Conservation (phyloP, 2,797 vertebrate genomes). For the Thalassophryne amazonica region DNA sequence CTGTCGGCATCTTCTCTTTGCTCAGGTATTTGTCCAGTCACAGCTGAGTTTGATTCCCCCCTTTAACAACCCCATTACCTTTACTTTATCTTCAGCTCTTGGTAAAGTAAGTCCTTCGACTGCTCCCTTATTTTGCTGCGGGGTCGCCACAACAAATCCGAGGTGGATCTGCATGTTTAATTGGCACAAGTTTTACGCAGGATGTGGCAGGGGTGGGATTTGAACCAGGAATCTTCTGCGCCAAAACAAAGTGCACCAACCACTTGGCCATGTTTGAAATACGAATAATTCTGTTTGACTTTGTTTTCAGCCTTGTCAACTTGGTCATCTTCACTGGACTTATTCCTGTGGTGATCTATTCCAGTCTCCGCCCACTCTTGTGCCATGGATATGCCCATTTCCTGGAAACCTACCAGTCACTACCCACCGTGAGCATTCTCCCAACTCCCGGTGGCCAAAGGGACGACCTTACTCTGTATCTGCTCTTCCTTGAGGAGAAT, state of each 20-base stretch:
- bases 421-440: constrained; percentile 86
- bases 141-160: too few species aligned
- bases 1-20: constrained; percentile 90
- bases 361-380: constrained; percentile 79
- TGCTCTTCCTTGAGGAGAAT: constrained; percentile 93
- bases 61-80: too few species aligned
- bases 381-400: constrained; percentile 62
- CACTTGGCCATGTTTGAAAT: too few species aligned
- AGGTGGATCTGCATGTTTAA: too few species aligned
- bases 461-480: constrained; percentile 88
- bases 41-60: background rate
- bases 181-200: too few species aligned
- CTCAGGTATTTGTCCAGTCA: constrained; percentile 74
- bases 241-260: too few species aligned
- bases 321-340: constrained; percentile 81
- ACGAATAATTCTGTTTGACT: background rate
- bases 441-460: constrained; percentile 62
- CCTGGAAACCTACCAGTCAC: constrained; percentile 85
- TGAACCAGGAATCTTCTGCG: too few species aligned
- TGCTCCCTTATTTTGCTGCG: too few species aligned
- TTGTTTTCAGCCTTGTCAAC: constrained; percentile 76
- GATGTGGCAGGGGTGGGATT: too few species aligned
- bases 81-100: too few species aligned
- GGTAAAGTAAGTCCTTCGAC: too few species aligned
- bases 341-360: constrained; percentile 83